A percentile compares a stretch with the other conserved stretches of the same genome.
phyloP scores from a whole-genome alignment of 2,888 invertebrate species.

The Diarsia mendica region DNA sequence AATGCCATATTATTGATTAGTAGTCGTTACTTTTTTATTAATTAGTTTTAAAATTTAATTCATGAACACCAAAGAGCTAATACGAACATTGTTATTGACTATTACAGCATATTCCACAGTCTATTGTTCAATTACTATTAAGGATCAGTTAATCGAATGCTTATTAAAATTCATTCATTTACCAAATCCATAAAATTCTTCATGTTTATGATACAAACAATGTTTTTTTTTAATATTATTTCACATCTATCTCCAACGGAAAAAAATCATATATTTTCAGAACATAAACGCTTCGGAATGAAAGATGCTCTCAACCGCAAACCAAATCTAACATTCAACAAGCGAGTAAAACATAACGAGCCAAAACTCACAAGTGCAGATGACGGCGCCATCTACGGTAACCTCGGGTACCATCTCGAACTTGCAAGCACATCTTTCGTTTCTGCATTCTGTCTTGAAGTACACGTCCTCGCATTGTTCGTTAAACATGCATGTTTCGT shows the following conservation, averaged over 20 bases:
- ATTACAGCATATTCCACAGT: too few species aligned
- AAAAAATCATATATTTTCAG: neutral
- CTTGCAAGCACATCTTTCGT: slow-evolving; percentile 94
- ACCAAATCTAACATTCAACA: slow-evolving; percentile 10
- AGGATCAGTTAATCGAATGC: neutral
- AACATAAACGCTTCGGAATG: neutral
- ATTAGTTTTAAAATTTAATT: neutral
- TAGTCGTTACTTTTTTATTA: neutral
- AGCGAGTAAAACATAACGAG: slow-evolving; percentile 12
- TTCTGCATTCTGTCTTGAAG: slow-evolving; percentile 94
- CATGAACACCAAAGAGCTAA: neutral
- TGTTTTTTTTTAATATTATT: neutral
- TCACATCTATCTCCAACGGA: neutral
- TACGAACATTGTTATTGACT: neutral
- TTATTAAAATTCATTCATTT: neutral
- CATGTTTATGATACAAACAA: neutral
- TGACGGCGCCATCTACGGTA: slow-evolving; percentile 92
- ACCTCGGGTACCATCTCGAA: slow-evolving; percentile 94
- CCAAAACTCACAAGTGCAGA: slow-evolving; percentile 93
- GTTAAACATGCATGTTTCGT: slow-evolving; percentile 95
- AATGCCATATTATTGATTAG: neutral
- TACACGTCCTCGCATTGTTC: slow-evolving; percentile 95
- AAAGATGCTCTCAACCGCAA: neutral
- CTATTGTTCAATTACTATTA: neutral
- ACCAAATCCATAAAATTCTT: too few species aligned